phyloP scores from a whole-genome alignment of 2,888 invertebrate genomes.

The Chironomus tentans region DNA sequence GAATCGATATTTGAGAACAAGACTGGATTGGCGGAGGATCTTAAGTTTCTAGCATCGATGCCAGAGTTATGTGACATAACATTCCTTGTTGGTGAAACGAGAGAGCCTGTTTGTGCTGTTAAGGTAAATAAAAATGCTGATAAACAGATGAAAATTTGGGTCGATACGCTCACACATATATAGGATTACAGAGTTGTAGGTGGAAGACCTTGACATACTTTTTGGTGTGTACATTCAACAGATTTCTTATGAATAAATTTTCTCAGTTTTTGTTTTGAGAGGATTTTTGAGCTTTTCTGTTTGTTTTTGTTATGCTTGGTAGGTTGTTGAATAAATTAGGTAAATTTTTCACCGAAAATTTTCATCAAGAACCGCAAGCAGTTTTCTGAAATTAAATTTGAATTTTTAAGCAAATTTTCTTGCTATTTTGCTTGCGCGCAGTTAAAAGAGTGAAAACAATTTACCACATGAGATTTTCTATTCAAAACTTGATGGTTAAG shows the following conservation, averaged over 20 bases:
- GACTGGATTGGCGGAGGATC: conserved; percentile 58
- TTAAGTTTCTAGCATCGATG: conserved; percentile 65
- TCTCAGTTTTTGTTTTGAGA: neutral
- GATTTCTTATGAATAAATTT: neutral
- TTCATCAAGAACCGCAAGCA: too few species aligned
- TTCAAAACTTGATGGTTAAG: too few species aligned
- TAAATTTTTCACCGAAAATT: too few species aligned
- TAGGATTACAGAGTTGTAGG: neutral
- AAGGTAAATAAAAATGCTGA: conserved; percentile 41
- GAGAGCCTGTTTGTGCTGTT: conserved; percentile 64
- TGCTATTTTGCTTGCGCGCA: too few species aligned
- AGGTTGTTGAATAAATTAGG: too few species aligned
- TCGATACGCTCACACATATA: too few species aligned
- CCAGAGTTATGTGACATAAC: conserved; percentile 66
- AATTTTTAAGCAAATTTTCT: too few species aligned
- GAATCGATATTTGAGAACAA: conserved; percentile 55
- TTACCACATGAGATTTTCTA: too few species aligned
- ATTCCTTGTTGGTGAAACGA: conserved; percentile 59
- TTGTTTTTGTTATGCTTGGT: too few species aligned
- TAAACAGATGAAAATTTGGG: too few species aligned
- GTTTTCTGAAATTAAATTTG: too few species aligned
- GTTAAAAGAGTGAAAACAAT: too few species aligned
- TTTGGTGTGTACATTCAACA: neutral
- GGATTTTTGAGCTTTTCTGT: neutral
- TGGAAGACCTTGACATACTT: conserved; percentile 4